phyloP scores from a whole-genome alignment of 2,797 vertebrate species.

The Meriones psammophilus region DNA sequence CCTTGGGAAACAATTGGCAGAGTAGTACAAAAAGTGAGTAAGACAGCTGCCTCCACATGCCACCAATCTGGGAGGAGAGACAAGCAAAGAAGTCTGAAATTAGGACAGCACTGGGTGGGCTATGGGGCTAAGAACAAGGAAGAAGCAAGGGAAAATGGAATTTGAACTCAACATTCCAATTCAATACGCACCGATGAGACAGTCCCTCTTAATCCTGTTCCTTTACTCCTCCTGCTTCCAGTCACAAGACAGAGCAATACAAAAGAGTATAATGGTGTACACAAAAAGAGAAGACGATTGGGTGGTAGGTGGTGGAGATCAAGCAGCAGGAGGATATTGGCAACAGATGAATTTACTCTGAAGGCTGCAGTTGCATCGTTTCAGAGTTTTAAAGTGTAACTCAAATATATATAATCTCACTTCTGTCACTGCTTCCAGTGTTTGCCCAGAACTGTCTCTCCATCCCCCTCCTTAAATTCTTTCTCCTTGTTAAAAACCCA shows the following conservation, averaged over 20 bases:
- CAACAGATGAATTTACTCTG: background rate
- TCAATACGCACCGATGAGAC: background rate
- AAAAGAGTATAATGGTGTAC: background rate
- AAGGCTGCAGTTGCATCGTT: background rate
- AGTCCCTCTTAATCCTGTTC: background rate
- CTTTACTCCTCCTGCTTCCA: background rate
- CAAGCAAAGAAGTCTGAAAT: background rate
- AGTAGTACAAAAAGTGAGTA: constrained; percentile 1
- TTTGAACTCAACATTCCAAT: background rate
- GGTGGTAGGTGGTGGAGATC: background rate
- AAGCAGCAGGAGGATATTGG: background rate
- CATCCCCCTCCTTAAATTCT: background rate
- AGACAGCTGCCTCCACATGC: background rate
- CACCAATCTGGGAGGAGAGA: background rate
- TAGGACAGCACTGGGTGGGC: background rate
- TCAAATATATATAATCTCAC: background rate
- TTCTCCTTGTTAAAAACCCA: background rate
- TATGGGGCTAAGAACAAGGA: background rate
- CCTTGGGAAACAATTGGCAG: background rate
- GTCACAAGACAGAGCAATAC: background rate
- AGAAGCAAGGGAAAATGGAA: background rate
- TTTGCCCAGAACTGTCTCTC: background rate
- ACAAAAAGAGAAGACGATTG: constrained; percentile 8
- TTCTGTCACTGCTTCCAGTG: background rate
- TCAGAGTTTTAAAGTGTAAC: background rate